These are phyloP conservation scores for Tetropium fuscum DNA, from an alignment of 2,888 invertebrate species.

Conservation along the genomic window DNA sequence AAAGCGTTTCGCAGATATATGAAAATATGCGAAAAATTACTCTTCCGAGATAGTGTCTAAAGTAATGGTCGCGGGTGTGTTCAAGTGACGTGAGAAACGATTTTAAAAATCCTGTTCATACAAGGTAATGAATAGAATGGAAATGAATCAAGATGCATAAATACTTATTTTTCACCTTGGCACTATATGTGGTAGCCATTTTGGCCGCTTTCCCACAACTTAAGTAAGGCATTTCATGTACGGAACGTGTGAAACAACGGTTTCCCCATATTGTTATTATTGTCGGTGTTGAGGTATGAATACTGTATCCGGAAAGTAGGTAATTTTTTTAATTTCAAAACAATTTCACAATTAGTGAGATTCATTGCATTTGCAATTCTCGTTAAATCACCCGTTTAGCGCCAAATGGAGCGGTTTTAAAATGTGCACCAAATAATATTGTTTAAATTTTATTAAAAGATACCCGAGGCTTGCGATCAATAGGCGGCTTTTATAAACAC, in stretches of 20 bases:
- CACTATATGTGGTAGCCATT: constrained; percentile 24
- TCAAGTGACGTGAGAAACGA: constrained; percentile 22
- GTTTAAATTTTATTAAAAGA: too few species aligned
- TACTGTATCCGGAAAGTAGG: background rate
- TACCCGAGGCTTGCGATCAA: too few species aligned
- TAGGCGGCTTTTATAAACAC: too few species aligned
- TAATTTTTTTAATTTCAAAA: constrained; percentile 1
- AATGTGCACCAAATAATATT: too few species aligned
- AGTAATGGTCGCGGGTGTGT: constrained; percentile 20
- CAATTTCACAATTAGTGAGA: background rate
- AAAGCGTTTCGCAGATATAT: constrained; percentile 13
- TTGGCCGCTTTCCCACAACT: constrained; percentile 26
- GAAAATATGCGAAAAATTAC: constrained; percentile 17
- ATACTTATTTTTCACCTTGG: constrained; percentile 22
- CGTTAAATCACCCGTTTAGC: constrained; percentile 1
- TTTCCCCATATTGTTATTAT: constrained; percentile 16
- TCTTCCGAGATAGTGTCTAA: constrained; percentile 23
- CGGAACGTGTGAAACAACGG: constrained; percentile 27
- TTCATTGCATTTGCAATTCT: background rate
- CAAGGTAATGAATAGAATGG: constrained; percentile 25
- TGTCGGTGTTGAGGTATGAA: constrained; percentile 1
- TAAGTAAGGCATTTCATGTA: constrained; percentile 14
- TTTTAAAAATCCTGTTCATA: constrained; percentile 24
- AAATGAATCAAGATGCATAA: constrained; percentile 29
- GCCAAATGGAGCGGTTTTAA: background rate